Evolutionary conservation across 1,140 invertebrate species (phyloP), one percentile per base, ranked within the genome.

Genomic region (Drosophila sproati): DNA sequence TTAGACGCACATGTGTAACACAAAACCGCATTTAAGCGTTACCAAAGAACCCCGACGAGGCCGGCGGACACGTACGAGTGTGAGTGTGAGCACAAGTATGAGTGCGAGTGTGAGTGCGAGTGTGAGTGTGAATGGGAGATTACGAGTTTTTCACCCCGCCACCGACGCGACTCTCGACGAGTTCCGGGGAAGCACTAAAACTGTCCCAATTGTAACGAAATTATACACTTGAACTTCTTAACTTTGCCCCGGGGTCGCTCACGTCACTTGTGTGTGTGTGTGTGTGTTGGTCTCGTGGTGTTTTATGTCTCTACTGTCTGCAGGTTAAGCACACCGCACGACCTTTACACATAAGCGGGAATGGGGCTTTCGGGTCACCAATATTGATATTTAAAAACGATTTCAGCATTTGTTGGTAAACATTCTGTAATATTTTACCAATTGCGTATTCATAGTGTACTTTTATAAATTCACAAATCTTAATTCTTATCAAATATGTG

Each of bases 1-100:
- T 89, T 89, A 85, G 85, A 85, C 85, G 83, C 85, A 89, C 85
- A 89, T 89, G 85, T 89, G 85, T 89, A 89, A 89, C 86, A 78
- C 73, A 78, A 89, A 89, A 89, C 85, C 85, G 75, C 85, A 89
- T 89, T 89, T 85, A 89, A 89, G 67, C 75, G 63, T 69, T 64
- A 50, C 71, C 29, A n/a, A 41, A 66, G 59, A 54, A 60, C 60
- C 7, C 54, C 29, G 54, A 20, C 10, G 29, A 6, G 4, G 41
- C 3, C 3, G 37, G 29, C 12, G 56, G 2, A 12, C 5, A 35
- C 43, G 10, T n/a, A 10, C 10, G 10, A 37, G 47, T 50, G 47
- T 20, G 8, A 12, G 43, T 60, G 39, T 31, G n/a, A n/a, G 31
- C 2, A 29, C 8, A 6, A 29, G 47, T 2, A 7, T 41, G 20